Evolutionary conservation across 2,113 vertebrate genomes (phyloP).

Genomic region (Phyllopteryx taeniolatus): DNA sequence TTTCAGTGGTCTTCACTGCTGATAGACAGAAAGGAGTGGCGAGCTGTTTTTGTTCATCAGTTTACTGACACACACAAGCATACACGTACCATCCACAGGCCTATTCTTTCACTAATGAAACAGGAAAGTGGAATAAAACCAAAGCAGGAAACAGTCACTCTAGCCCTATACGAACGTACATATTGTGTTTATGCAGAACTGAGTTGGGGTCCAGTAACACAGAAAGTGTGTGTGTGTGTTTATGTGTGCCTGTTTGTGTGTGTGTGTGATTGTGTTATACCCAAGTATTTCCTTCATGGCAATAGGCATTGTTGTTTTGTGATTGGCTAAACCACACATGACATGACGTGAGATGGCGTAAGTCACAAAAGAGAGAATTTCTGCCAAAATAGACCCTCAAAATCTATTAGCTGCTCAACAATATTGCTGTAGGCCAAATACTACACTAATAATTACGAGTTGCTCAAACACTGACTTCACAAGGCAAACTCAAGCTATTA

Average conservation of each 20-base stretch:
- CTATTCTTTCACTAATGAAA: constrained; percentile 39
- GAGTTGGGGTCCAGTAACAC: neutral
- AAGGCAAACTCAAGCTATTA: too few relatives aligned
- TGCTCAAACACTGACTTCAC: too few relatives aligned
- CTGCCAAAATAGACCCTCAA: neutral
- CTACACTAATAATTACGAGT: neutral
- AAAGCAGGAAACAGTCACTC: constrained; percentile 55
- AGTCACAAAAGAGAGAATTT: neutral
- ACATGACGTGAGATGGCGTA: constrained; percentile 28
- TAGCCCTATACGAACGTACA: constrained; percentile 22
- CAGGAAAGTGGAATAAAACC: constrained; percentile 35
- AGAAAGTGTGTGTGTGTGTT: neutral
- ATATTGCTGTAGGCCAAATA: neutral
- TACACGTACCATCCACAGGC: constrained; percentile 21
- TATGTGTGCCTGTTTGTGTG: neutral
- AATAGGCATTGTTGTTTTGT: constrained; percentile 45
- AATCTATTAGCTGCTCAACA: neutral
- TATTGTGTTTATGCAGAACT: constrained; percentile 1
- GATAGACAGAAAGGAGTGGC: constrained; percentile 50
- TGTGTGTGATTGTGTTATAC: constrained; percentile 10
- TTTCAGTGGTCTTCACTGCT: constrained; percentile 61
- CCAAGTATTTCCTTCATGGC: constrained; percentile 37
- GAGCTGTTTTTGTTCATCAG: constrained; percentile 28
- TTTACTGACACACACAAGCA: constrained; percentile 14
- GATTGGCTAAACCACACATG: constrained; percentile 47